Evolutionary conservation across 2,113 vertebrate species (phyloP).

Genomic region (Engystomops pustulosus): DNA sequence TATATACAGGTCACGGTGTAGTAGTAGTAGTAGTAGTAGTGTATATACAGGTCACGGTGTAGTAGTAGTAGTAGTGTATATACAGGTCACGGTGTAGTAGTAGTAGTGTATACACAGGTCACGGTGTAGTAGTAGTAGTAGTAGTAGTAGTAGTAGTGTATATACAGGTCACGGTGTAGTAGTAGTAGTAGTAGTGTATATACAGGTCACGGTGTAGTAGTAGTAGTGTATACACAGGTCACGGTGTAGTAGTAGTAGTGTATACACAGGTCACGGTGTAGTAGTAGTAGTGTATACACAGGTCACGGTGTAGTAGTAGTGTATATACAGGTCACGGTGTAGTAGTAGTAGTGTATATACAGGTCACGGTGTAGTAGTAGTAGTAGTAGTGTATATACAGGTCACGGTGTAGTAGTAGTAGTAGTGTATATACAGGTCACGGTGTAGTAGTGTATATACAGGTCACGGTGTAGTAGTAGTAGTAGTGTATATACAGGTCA

Average conservation of each 20-base stretch:
- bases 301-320: neutral
- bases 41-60: neutral
- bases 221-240: too few species aligned
- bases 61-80: neutral
- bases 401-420: too few species aligned
- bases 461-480: too few species aligned
- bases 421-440: too few species aligned
- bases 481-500: neutral
- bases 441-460: too few species aligned
- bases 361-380: neutral
- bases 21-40: too few species aligned
- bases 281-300: neutral
- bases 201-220: too few species aligned
- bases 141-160: too few species aligned
- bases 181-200: too few species aligned
- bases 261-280: neutral
- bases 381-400: too few species aligned
- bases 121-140: neutral
- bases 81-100: neutral
- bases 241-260: too few species aligned
- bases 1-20: too few species aligned
- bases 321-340: neutral
- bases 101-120: neutral
- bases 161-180: neutral
- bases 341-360: neutral